Evolutionary conservation across 2,113 vertebrate genomes (phyloP), one percentile per base, ranked within the genome.

Genomic region (Pelodiscus sinensis): DNA sequence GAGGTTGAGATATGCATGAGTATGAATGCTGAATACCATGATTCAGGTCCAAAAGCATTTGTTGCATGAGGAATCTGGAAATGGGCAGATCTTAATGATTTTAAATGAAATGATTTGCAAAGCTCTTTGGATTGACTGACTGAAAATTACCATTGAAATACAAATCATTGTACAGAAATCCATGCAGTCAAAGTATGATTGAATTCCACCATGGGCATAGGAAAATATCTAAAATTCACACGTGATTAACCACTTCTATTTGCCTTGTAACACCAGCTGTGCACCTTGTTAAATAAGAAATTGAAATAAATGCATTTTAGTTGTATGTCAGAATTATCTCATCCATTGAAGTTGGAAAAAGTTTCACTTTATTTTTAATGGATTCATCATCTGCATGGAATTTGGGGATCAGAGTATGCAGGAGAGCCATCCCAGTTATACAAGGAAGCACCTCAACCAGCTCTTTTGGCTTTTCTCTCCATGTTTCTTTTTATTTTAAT

Each of bases 181-280:
- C 82, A 87, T 38, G 91, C 35, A 88, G 77, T 88, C 94, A 95
- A 94, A 77, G 85, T 80, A 94, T 50, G 84, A 94, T 68, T 93
- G 4, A 85, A 89, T 94, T 95, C 92, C 87, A 94, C 82, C 88
- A 31, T n/a, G 86, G 79, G 85, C 86, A 93, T 44, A 92, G 94
- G 94, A 94, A 96, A 97, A 97, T 92, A 84, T 82, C 84, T 81
- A 92, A 96, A 96, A 95, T 96, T 96, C 96, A 97, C 96, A 97
- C 95, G 92, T 96, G 95, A 96, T 97, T 97, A 97, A 97, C 94
- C 94, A 93, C 96, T 95, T 94, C 93, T 97, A 94, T 93, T 95
- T 97, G 88, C 95, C 96, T 95, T 95, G 96, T 96, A 97, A 93
- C 94, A 95, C 96, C 97, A 96, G 97, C 97, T 96, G 96, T 95